Evolutionary conservation across 92 coral and sea anemone species (phyloP).

Genomic region (Phenganax marumi): DNA sequence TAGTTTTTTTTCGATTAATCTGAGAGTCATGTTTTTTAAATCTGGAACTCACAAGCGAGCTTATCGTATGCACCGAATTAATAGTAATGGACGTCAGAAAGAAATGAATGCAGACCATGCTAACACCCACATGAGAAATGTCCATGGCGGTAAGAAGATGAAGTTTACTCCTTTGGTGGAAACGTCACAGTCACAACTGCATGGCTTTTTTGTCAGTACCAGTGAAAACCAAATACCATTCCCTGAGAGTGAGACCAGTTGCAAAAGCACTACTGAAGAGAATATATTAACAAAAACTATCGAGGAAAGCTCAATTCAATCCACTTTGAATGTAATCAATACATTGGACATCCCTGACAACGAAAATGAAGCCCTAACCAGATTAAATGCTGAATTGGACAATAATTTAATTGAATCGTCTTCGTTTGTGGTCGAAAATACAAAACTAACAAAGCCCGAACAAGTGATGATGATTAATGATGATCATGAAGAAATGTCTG

Average conservation of each 20-base stretch:
- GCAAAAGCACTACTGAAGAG: neutral
- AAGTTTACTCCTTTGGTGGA: conserved; percentile 25
- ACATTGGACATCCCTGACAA: neutral
- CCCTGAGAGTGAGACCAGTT: neutral
- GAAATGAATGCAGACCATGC: conserved; percentile 11
- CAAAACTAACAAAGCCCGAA: neutral
- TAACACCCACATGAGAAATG: conserved; percentile 16
- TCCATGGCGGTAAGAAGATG: conserved; percentile 10
- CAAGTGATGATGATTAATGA: neutral
- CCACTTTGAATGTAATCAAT: no score
- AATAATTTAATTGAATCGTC: neutral
- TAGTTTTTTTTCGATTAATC: no score
- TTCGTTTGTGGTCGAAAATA: neutral
- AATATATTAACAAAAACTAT: neutral
- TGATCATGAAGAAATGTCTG: neutral
- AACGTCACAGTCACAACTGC: conserved; percentile 15
- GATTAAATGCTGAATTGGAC: neutral
- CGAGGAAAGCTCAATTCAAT: no score
- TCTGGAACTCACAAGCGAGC: neutral
- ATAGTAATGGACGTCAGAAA: conserved; percentile 30
- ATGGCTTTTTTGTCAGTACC: conserved; percentile 17
- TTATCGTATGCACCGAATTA: conserved; percentile 23
- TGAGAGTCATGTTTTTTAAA: conserved; percentile 1
- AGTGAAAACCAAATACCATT: neutral
- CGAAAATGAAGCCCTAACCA: neutral